Conservation (phyloP, 2,888 invertebrate genomes). For the Platycheirus rosarum region DNA sequence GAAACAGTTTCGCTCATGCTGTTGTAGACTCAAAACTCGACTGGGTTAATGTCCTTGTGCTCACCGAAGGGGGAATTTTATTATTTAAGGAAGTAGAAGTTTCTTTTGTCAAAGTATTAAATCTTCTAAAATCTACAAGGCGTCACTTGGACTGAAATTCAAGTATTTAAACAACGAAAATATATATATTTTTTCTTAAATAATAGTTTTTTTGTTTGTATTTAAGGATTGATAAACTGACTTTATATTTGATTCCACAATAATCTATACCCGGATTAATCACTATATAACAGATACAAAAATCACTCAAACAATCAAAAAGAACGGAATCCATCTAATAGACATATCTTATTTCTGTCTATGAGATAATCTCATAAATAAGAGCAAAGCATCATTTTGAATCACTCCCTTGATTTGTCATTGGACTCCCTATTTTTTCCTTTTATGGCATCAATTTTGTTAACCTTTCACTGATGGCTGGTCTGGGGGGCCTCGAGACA, state of each 20-base stretch:
- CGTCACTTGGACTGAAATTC: too few species aligned
- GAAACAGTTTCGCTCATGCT: constrained; percentile 16
- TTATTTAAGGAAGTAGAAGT: constrained; percentile 25
- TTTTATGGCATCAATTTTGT: constrained; percentile 28
- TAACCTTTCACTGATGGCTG: neutral
- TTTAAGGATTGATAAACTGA: too few species aligned
- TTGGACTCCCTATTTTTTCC: constrained; percentile 21
- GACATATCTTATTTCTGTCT: neutral
- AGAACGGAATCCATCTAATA: neutral
- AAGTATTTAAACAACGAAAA: too few species aligned
- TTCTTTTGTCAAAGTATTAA: neutral
- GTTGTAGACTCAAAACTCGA: neutral
- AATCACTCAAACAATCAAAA: too few species aligned
- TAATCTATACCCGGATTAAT: neutral
- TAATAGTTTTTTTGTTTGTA: too few species aligned
- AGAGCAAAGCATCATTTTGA: constrained; percentile 29
- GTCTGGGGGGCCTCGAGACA: constrained; percentile 7
- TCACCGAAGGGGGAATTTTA: constrained; percentile 8
- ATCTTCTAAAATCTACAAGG: too few species aligned
- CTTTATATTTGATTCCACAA: too few species aligned
- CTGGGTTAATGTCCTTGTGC: constrained; percentile 49
- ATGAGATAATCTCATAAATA: neutral
- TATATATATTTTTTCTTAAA: too few species aligned
- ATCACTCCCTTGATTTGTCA: constrained; percentile 15
- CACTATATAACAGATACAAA: neutral